Evolutionary conservation across 2,113 vertebrate genomes (phyloP), one percentile per base, ranked within the genome.

Genomic region (Vombatus ursinus): DNA sequence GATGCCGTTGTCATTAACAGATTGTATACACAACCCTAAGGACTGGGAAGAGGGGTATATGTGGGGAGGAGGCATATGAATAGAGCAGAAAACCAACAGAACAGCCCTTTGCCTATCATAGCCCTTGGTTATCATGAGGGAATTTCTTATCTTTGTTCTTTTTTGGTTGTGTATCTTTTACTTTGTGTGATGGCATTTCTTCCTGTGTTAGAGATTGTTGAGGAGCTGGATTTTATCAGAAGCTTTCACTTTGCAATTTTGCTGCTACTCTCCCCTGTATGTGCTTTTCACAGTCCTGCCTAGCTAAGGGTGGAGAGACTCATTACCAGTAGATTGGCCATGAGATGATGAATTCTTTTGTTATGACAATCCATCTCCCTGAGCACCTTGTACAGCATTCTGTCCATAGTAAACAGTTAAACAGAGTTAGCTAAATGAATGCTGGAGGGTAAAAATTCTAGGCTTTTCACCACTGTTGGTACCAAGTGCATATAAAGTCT

Each of bases 401-500:
- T 48, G 90, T 14, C 49, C 90, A 90, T 50, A 50, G 25, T 50
- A 50, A 90, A 50, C 90, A 90, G 25, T 90, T 50, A 90, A 90
- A 90, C 26, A 90, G 47, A 48, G 8, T 49, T 90, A 90, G 37
- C n/a, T 44, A 84, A 84, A 44, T 44, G n/a, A 84, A 22, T 23
- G 68, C n/a, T 84, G n/a, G 68, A 44, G n/a, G 16, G 5, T 84
- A 44, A 84, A 84, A 44, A 84, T 84, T 84, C n/a, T 22, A 22
- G 8, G 44, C 68, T 84, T 84, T 84, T 84, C 68, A 44, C 22
- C 68, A 84, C 68, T 44, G 10, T 84, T 16, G n/a, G 7, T 77
- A 50, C 93, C 93, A 95, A 24, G 84, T 93, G 44, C n/a, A 93
- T 92, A 90, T 96, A 95, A 96, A 96, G 53, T 51, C 44, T 2